A percentile compares a stretch with the other conserved stretches of the same genome.
These are phyloP conservation scores for Phrynosoma platyrhinos DNA, from an alignment of 2,113 vertebrate species.

Conservation along the genomic window DNA sequence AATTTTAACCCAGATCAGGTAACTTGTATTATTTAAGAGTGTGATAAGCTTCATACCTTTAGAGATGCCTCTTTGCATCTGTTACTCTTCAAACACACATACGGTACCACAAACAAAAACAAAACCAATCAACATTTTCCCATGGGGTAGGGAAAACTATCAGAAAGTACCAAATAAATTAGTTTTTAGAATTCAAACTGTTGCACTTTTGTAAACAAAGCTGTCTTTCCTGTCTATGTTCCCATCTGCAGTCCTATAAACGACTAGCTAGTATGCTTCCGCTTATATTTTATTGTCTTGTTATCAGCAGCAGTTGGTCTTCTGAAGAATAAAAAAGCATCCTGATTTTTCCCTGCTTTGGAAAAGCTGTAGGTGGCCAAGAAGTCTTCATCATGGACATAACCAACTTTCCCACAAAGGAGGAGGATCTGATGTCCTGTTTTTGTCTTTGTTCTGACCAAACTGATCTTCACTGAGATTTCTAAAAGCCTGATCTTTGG, in stretches of 20 bases:
- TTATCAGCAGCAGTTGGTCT: slow-evolving; percentile 48
- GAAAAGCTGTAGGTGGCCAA: slow-evolving; percentile 48
- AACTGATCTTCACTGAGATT: background rate
- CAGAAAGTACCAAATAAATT: slow-evolving; percentile 6
- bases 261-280: slow-evolving; percentile 34
- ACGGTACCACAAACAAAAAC: background rate
- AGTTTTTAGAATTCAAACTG: slow-evolving; percentile 43
- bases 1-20: no score
- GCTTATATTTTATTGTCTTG: slow-evolving; percentile 59
- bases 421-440: background rate
- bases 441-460: background rate
- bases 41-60: no score
- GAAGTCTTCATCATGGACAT: background rate
- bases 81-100: no score
- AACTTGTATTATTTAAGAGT: no score
- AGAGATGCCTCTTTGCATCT: no score
- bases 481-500: background rate
- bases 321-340: slow-evolving; percentile 47
- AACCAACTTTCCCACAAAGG: background rate
- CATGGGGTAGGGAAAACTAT: slow-evolving; percentile 8
- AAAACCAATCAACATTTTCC: background rate
- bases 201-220: slow-evolving; percentile 38
- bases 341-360: slow-evolving; percentile 38
- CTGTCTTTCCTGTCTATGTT: slow-evolving; percentile 44
- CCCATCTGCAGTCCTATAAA: slow-evolving; percentile 56